A percentile compares a stretch with the other conserved stretches of the same genome.
Conservation (phyloP, 30 jellyfish, hydroid and myxozoan genomes). For the Pelagia noctiluca region DNA sequence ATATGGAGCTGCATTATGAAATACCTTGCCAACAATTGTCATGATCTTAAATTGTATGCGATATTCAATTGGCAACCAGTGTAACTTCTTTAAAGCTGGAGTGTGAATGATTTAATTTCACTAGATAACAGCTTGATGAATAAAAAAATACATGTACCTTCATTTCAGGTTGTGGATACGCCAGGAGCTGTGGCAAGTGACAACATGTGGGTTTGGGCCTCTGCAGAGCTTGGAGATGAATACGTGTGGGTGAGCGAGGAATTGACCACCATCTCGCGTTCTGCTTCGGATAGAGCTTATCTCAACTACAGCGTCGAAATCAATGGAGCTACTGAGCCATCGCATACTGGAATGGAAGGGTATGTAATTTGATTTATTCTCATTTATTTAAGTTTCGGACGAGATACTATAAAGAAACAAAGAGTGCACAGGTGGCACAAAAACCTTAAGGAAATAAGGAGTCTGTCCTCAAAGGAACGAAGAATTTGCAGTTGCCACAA, state of each 20-base stretch:
- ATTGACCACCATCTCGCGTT: conserved; percentile 38
- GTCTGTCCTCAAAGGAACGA: background rate
- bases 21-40: background rate
- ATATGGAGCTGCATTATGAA: background rate
- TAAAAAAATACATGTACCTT: background rate
- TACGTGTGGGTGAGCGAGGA: conserved; percentile 80
- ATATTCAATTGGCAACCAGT: too few relatives aligned
- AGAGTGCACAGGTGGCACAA: background rate
- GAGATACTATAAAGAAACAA: background rate
- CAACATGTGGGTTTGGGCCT: conserved; percentile 70
- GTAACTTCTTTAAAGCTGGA: conserved; percentile 15
- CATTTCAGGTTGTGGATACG: conserved; percentile 50
- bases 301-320: background rate
- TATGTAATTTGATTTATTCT: background rate
- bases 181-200: conserved; percentile 38
- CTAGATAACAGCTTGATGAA: background rate
- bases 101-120: background rate
- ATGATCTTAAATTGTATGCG: background rate
- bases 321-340: background rate
- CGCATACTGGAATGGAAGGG: background rate
- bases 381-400: background rate
- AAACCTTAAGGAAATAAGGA: background rate
- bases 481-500: background rate
- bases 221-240: conserved; percentile 72
- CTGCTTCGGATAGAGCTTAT: conserved; percentile 12